Base-by-base conservation (phyloP, 2,888 invertebrate genomes). In the Noctua comes region DNA sequence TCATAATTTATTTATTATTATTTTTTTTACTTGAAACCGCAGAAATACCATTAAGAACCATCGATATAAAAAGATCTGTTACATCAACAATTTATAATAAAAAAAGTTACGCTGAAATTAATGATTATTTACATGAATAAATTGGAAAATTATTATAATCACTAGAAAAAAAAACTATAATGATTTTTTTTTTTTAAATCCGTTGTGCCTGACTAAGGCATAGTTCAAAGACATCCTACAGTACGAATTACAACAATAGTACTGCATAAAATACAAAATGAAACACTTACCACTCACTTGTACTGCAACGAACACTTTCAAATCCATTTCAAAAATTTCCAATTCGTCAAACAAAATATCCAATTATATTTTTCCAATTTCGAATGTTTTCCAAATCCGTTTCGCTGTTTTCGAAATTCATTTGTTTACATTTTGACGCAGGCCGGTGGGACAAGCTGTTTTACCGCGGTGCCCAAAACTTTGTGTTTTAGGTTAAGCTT, bases 391-490 rank as follows among this genome's bases (percentile, higher is more conserved):
- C 16, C 16, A 80, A 70, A 68, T 59, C 16, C 51, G 80, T 54
- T 57, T 68, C 40, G 4, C 51, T 68, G 70, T 81, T 77, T 77
- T 81, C 59, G 71, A 78, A 69, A 73, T 81, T 77, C 80, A 81
- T 87, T 86, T 90, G 91, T 91, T 91, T 91, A 91, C 90, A 88
- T 88, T 83, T 71, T 68, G 48, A 69, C 70, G 76, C 57, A 64
- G 70, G 54, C 73, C 72, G 78, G 87, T 90, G 85, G 89, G 76
- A 82, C 79, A 78, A 88, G 79, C 80, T 82, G 88, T 88, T 88
- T 91, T 86, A 75, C 78, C 80, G 86, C 89, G 88, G 89, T 86
- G 88, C 80, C 80, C 62, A 80, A 84, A 90, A 92, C 91, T 92
- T 92, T 91, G 70, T 89, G 85, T 86, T 82, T 87, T 73, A 73